Evolutionary conservation across 2,888 invertebrate species (phyloP).

Genomic region (Cheilosia pagana): DNA sequence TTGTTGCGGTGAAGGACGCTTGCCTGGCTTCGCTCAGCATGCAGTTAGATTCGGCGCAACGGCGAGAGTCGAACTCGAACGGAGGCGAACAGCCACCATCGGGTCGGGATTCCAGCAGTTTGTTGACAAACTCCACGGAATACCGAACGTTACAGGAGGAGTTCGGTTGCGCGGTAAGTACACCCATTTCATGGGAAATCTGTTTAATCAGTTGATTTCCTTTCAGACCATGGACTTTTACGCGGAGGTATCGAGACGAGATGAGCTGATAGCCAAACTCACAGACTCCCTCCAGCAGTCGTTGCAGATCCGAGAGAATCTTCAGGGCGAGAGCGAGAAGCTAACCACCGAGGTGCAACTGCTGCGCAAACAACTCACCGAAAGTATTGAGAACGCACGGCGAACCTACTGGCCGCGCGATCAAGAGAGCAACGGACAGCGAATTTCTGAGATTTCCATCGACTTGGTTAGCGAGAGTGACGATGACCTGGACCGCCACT

Average conservation of each 20-base stretch:
- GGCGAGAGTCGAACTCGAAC: conserved; percentile 78
- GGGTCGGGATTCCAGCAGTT: conserved; percentile 81
- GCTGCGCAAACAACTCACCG: conserved; percentile 84
- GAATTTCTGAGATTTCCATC: conserved; percentile 83
- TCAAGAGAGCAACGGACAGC: conserved; percentile 81
- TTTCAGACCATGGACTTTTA: conserved; percentile 90
- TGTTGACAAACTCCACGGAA: conserved; percentile 85
- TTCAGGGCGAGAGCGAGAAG: conserved; percentile 86
- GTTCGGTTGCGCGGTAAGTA: conserved; percentile 87
- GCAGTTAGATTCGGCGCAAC: conserved; percentile 79
- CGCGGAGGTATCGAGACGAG: conserved; percentile 87
- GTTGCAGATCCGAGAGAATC: conserved; percentile 86
- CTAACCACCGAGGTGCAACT: conserved; percentile 86
- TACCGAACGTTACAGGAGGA: conserved; percentile 90
- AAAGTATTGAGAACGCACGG: conserved; percentile 83
- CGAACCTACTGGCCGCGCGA: conserved; percentile 79
- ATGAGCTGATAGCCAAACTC: conserved; percentile 89
- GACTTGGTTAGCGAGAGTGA: conserved; percentile 83
- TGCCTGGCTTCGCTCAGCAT: conserved; percentile 80
- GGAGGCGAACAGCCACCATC: conserved; percentile 79
- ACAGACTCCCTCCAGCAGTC: conserved; percentile 89
- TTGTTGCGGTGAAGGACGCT: conserved; percentile 81
- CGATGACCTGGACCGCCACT: conserved; percentile 81
- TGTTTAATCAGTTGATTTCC: conserved; percentile 55
- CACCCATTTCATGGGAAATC: not conserved